A percentile compares a stretch with the other conserved stretches of the same genome.
Conservation (phyloP, 2,888 invertebrate genomes). For the Limnephilus rhombicus region DNA sequence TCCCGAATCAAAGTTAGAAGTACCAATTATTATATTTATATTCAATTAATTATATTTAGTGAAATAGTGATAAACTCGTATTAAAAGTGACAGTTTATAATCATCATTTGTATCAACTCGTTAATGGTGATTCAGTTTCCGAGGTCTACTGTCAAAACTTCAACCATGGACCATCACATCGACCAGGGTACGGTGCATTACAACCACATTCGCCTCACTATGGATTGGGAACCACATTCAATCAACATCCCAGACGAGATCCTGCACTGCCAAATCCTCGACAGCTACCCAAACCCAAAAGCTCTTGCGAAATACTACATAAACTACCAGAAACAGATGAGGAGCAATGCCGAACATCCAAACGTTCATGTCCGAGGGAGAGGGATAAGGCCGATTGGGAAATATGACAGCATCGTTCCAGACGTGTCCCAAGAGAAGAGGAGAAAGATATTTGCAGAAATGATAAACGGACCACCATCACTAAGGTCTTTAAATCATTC, state of each 20-base stretch:
- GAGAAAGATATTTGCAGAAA: not conserved
- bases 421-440: not conserved
- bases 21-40: too few species aligned
- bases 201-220: not conserved
- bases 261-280: not conserved
- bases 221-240: not conserved
- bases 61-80: not conserved
- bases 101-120: not conserved
- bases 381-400: not conserved
- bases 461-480: not conserved
- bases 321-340: not conserved
- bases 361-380: not conserved
- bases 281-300: not conserved
- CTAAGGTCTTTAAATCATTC: not conserved
- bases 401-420: not conserved
- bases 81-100: not conserved
- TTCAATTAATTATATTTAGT: not conserved
- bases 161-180: not conserved
- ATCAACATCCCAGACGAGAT: not conserved
- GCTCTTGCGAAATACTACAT: not conserved
- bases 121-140: not conserved
- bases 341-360: not conserved
- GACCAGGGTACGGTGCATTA: not conserved
- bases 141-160: not conserved
- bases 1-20: not conserved